Conservation (phyloP, 2,797 vertebrate species). For the Heterohyrax brucei region DNA sequence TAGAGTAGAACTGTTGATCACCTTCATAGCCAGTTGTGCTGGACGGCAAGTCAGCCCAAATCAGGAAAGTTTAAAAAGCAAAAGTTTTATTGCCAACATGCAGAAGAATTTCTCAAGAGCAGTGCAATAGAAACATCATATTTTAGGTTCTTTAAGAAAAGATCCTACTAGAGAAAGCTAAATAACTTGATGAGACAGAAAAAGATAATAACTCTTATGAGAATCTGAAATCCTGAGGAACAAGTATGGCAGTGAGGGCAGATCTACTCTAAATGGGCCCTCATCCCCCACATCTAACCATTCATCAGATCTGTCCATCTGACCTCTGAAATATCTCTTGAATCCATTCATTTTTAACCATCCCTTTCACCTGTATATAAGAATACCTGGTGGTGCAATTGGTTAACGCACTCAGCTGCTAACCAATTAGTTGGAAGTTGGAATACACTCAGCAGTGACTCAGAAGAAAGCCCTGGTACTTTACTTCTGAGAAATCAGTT, state of each 20-base stretch:
- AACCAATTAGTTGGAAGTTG: no score
- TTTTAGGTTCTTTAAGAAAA: conserved; percentile 25
- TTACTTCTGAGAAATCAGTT: no score
- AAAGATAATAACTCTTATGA: conserved; percentile 3
- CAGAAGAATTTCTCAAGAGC: conserved; percentile 10
- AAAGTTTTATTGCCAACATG: not conserved
- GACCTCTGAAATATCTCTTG: not conserved
- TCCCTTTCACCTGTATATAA: not conserved
- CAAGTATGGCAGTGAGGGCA: not conserved
- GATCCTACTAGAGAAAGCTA: not conserved
- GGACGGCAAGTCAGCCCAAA: not conserved
- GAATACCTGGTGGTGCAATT: no score
- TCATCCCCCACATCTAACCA: not conserved
- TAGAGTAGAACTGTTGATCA: not conserved
- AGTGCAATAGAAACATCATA: conserved; percentile 31
- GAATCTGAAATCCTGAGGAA: not conserved
- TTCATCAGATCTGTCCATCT: not conserved
- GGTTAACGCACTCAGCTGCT: no score
- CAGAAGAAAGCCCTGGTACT: no score
- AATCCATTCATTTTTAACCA: not conserved
- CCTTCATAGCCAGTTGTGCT: not conserved
- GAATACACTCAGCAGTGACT: no score
- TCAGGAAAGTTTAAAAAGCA: not conserved
- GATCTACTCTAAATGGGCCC: not conserved
- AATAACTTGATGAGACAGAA: not conserved